Evolutionary conservation across 2,888 invertebrate species (phyloP), one percentile per base, ranked within the genome.

Genomic region (Dryocosmus kuriphilus): DNA sequence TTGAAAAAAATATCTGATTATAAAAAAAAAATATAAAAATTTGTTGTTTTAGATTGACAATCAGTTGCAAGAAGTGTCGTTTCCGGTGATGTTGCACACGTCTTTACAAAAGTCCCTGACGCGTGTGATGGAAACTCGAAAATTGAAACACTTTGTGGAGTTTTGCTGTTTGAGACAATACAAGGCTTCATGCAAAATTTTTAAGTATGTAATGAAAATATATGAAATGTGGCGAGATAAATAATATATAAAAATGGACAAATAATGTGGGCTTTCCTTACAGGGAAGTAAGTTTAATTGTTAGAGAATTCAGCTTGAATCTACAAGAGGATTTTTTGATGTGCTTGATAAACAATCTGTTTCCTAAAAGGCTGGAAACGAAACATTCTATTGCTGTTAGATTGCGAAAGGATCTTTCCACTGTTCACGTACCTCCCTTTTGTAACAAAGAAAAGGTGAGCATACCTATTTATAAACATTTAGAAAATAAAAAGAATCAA

Each of bases 21-120:
- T n/a, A n/a, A 7, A 24, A 46, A 75, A 65, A 8, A 51, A 60
- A 38, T 16, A 61, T 79, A 24, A 41, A 19, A 67, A 41, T 30
- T 71, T 62, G 5, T 51, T 63, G 8, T 22, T 74, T 32, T 93
- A 97, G 93, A 92, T 97, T 80, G 97, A 97, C 91, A 96, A 97
- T 90, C 96, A 96, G 90, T 89, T 95, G 80, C 92, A 93, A 74
- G 95, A 95, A 87, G 95, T 95, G 19, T 93, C 95, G 57, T 96
- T 95, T 87, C 95, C 95, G 0, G 94, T 94, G 60, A 94, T 95
- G 14, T 86, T 96, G 19, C 93, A 95, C 85, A 94, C 95, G 0
- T 93, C 94, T 1, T 94, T 95, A 1, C 84, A 89, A 74, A 87
- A 88, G 71, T 85, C 83, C 46, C 82, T 89, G 11, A 84, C 85